Percentiles rank a stretch among this genome's conserved stretches.
phyloP scores from a whole-genome alignment of 2,888 invertebrate species.

The Bedellia somnulentella region DNA sequence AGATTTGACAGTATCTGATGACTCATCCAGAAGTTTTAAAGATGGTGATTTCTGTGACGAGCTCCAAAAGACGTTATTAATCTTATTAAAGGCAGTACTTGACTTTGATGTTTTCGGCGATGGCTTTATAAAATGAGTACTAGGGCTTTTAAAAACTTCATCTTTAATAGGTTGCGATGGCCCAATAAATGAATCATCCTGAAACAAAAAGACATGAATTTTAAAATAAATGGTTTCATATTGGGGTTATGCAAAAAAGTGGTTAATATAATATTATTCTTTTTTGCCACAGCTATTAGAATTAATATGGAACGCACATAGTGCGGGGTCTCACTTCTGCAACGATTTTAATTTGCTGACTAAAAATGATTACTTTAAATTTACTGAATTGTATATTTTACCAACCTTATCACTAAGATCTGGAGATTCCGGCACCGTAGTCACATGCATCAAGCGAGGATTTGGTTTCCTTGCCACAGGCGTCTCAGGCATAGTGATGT shows the following conservation, averaged over 20 bases:
- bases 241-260: too few relatives aligned
- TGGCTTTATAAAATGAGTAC: slow-evolving; percentile 26
- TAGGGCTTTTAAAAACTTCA: slow-evolving; percentile 20
- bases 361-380: too few relatives aligned
- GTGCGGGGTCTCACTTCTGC: too few relatives aligned
- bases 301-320: too few relatives aligned
- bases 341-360: too few relatives aligned
- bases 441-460: slow-evolving; percentile 17
- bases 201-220: slow-evolving; percentile 13
- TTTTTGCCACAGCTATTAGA: too few relatives aligned
- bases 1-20: slow-evolving; percentile 18
- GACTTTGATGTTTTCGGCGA: too few relatives aligned
- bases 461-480: slow-evolving; percentile 18
- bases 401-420: slow-evolving; percentile 43
- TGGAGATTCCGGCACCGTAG: slow-evolving; percentile 40
- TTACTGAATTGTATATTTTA: too few relatives aligned
- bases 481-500: slow-evolving; percentile 28
- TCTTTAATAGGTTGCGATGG: slow-evolving; percentile 24
- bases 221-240: too few relatives aligned
- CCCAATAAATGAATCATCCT: slow-evolving; percentile 42
- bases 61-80: slow-evolving; percentile 30
- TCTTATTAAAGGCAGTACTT: slow-evolving; percentile 27
- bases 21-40: slow-evolving; percentile 20
- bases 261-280: too few relatives aligned
- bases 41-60: slow-evolving; percentile 34